These are phyloP conservation scores for Polypterus senegalus DNA, from an alignment of 2,113 vertebrate genomes.

Conservation along the genomic window DNA sequence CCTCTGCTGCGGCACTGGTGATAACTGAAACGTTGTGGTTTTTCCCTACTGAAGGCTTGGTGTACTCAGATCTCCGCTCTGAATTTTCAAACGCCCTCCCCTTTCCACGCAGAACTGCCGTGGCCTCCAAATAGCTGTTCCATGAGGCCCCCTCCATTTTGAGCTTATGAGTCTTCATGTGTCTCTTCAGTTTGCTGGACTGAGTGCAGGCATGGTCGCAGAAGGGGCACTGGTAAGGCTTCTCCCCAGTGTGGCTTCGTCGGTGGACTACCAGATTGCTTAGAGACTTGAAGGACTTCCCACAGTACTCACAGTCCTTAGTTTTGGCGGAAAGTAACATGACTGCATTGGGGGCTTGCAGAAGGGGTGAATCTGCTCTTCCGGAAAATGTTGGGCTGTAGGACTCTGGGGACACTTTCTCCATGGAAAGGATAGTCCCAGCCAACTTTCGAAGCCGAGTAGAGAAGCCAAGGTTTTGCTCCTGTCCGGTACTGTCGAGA, in stretches of 20 bases:
- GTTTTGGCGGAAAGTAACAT: background rate
- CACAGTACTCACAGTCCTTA: constrained; percentile 46
- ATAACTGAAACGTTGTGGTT: too few species aligned
- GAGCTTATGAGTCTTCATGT: constrained; percentile 51
- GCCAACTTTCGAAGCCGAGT: constrained; percentile 43
- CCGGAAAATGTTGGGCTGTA: background rate
- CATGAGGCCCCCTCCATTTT: constrained; percentile 1
- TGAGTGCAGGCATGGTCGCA: constrained; percentile 54
- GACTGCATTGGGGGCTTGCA: background rate
- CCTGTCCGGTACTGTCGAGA: constrained; percentile 36
- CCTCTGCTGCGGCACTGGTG: constrained; percentile 38
- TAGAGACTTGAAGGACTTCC: constrained; percentile 45
- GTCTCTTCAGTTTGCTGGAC: constrained; percentile 54
- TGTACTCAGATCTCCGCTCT: constrained; percentile 31
- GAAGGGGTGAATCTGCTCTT: constrained; percentile 36
- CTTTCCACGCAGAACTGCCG: constrained; percentile 45
- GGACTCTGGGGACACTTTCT: constrained; percentile 7
- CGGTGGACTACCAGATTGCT: constrained; percentile 50
- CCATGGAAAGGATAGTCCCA: constrained; percentile 40
- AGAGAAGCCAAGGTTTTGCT: constrained; percentile 30
- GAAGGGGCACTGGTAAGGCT: constrained; percentile 54
- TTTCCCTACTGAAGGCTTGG: constrained; percentile 30
- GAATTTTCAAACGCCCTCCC: constrained; percentile 59
- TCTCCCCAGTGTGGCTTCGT: constrained; percentile 47
- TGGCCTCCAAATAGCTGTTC: background rate